phyloP scores from a whole-genome alignment of 2,113 vertebrate genomes.

The Scomber scombrus region DNA sequence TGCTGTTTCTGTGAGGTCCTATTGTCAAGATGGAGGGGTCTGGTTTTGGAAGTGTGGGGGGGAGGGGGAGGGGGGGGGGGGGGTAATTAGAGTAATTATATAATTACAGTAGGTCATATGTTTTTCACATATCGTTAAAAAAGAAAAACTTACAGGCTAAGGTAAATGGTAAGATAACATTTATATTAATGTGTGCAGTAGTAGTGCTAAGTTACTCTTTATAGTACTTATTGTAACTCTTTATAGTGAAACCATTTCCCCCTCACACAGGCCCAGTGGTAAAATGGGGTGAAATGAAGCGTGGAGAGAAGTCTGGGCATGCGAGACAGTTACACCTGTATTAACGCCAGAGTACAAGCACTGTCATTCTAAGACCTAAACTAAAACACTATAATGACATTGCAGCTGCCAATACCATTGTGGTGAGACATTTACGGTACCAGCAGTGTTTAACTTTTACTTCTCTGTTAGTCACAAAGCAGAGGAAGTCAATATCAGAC shows the following conservation, averaged over 20 bases:
- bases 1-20: conserved; percentile 51
- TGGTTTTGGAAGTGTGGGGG: conserved; percentile 13
- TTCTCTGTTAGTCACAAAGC: conserved; percentile 34
- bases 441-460: conserved; percentile 41
- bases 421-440: conserved; percentile 21
- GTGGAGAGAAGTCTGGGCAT: conserved; percentile 34
- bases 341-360: conserved; percentile 39
- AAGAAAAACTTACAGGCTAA: neutral
- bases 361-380: conserved; percentile 43
- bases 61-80: neutral
- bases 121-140: conserved; percentile 27
- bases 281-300: conserved; percentile 64
- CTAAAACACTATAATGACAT: conserved; percentile 39
- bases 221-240: conserved; percentile 33
- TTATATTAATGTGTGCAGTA: conserved; percentile 5
- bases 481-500: conserved; percentile 26
- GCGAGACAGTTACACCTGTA: conserved; percentile 59
- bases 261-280: conserved; percentile 26
- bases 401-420: conserved; percentile 40
- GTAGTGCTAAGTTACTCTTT: conserved; percentile 11
- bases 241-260: conserved; percentile 35
- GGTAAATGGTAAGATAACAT: conserved; percentile 22
- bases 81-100: conserved; percentile 53
- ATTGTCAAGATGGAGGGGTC: conserved; percentile 21
- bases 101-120: conserved; percentile 16